Evolutionary conservation across 2,797 vertebrate genomes (phyloP), one percentile per base, ranked within the genome.

Genomic region (Amniataba percoides): DNA sequence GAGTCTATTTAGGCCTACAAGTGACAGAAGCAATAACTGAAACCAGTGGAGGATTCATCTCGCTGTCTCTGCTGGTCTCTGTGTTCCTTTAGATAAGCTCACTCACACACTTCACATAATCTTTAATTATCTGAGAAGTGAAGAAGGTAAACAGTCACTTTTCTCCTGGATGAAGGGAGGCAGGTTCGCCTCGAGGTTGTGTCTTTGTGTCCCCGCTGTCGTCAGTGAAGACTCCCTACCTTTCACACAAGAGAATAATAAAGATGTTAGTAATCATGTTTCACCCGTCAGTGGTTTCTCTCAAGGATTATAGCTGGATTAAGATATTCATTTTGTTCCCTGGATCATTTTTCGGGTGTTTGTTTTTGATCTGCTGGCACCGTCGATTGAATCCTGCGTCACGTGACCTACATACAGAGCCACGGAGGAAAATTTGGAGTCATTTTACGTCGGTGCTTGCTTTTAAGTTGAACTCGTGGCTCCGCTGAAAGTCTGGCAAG

Each of bases 1-100:
- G 7, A 55, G 49, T 21, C 3, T 36, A 9, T n/a, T 69, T 4
- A 31, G n/a, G 5, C 7, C 18, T 18, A 12, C 19, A 21, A 9
- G 36, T 46, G 39, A 34, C 31, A 63, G 6, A 55, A 13, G 43
- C 16, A 56, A 43, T 56, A 36, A 21, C 11, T 34, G 12, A 58
- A 55, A 10, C 15, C 46, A 14, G 25, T 3, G 42, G 21, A 58
- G 58, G 69, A 69, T 48, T 53, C 46, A 31, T 60, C 53, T 25
- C 10, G 25, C 13, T 25, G 23, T 53, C 31, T 65, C 46, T 14
- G 25, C 13, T 27, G 21, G 40, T 49, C 48, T 21, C 71, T 62
- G 36, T 74, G 78, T 77, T 82, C 51, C 87, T 90, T 89, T 83
- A 87, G 87, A 91, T 86, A 84, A 92, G 68, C 61, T 82, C 75